Evolutionary conservation across 2,797 vertebrate genomes (phyloP), one percentile per base, ranked within the genome.

Genomic region (Ptychobarbus kaznakovi): DNA sequence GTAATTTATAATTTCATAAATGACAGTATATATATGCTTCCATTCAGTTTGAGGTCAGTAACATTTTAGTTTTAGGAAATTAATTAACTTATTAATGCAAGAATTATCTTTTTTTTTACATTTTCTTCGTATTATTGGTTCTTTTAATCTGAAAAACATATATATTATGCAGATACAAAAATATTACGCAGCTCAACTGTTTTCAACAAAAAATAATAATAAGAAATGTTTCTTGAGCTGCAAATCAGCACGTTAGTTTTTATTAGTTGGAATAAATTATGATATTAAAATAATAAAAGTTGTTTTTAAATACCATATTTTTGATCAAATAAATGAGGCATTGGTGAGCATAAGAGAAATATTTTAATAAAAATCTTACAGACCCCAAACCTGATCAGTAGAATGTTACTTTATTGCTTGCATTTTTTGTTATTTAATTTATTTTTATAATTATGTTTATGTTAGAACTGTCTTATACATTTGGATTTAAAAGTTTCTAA

Each of bases 1-100:
- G 93, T 92, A n/a, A n/a, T 94, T 93, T 94, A 93, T 93, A 92
- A 92, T 93, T 93, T 92, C 91, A 86, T 90, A 91, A 87, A 91
- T 86, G 35, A 80, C 80, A 82, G 6, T 11, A 69, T 20, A 68
- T 12, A 40, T n/a, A 70, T 22, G 38, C 18, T 68, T 25, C 40
- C 15, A 6, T 72, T 44, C 12, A 44, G 40, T 44, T 70, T 44
- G 6, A 13, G 12, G 12, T 25, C 16, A 20, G 4, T 51, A 51
- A 74, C 11, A 12, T 20, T 20, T 53, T 53, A 3, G 2, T 32
- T 74, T 4, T 5, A 16, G 38, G 6, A 12, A 40, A 40, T 28
- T 28, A 44, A 66, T 28, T 28, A 44, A 66, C 0, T 18, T 53
- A 22, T 35, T 32, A 32, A 32, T 32, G 22, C 15, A 66, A 15